phyloP scores from a whole-genome alignment of 2,113 vertebrate genomes.

The Carassius auratus region DNA sequence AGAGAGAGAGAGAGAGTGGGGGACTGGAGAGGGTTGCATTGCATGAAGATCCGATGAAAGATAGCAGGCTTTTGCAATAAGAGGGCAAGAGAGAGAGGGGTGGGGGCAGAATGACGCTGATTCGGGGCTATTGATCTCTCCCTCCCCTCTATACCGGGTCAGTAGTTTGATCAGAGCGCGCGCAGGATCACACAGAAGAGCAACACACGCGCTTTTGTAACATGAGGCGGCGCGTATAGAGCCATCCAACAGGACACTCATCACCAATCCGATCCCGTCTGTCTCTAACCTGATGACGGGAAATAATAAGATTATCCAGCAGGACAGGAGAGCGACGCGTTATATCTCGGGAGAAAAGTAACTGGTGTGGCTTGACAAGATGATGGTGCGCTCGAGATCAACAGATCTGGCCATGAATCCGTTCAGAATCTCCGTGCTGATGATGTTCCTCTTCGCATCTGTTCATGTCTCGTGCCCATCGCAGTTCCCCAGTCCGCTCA shows the following conservation, averaged over 20 bases:
- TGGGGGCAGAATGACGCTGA: conserved; percentile 38
- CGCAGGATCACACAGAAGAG: conserved; percentile 31
- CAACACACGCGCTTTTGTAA: conserved; percentile 26
- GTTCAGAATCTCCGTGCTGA: conserved; percentile 81
- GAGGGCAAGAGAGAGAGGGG: conserved; percentile 55
- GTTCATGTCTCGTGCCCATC: conserved; percentile 77
- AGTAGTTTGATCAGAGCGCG: conserved; percentile 28
- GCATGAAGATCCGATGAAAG: neutral
- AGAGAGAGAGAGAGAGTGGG: neutral
- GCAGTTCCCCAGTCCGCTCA: conserved; percentile 87
- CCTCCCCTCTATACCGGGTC: conserved; percentile 13
- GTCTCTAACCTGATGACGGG: conserved; percentile 82
- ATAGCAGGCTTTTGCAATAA: conserved; percentile 39
- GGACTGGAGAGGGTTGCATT: neutral
- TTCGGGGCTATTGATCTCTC: conserved; percentile 40
- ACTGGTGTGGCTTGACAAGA: conserved; percentile 23
- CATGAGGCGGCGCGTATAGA: neutral
- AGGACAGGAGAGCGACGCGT: conserved; percentile 61
- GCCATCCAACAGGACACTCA: conserved; percentile 36
- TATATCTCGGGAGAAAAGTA: conserved; percentile 40
- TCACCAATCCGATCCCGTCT: conserved; percentile 59
- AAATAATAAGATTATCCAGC: conserved; percentile 78
- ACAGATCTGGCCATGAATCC: conserved; percentile 83
- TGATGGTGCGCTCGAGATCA: conserved; percentile 41
- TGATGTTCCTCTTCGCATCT: conserved; percentile 82